Evolutionary conservation across 2,888 invertebrate genomes (phyloP).

Genomic region (Drosophila algonquin): DNA sequence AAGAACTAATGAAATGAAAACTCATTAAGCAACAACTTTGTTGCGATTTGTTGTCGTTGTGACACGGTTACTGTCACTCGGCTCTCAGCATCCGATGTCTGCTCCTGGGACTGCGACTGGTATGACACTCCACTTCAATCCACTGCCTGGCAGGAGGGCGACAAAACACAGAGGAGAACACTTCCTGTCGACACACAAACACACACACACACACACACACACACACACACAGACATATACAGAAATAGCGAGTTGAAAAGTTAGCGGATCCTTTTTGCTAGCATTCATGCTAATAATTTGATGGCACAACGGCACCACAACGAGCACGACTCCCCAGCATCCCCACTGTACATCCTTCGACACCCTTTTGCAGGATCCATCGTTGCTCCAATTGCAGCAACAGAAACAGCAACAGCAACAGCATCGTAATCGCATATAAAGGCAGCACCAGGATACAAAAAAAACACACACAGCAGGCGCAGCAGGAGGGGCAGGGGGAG

Average conservation of each 20-base stretch:
- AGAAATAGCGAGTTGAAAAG: constrained; percentile 7
- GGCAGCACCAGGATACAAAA: constrained; percentile 2
- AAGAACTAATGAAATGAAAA: constrained; percentile 50
- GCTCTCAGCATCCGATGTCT: constrained; percentile 63
- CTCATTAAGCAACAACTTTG: constrained; percentile 64
- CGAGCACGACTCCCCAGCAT: constrained; percentile 37
- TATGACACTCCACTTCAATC: constrained; percentile 29
- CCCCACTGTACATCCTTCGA: constrained; percentile 18
- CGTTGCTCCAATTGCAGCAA: constrained; percentile 6
- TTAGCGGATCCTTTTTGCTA: constrained; percentile 61
- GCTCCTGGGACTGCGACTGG: constrained; percentile 38
- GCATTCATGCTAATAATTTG: constrained; percentile 80
- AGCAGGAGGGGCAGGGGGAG: constrained; percentile 12
- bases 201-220: neutral
- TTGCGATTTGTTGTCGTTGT: constrained; percentile 42
- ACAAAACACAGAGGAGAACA: constrained; percentile 23
- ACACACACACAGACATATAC: constrained; percentile 12
- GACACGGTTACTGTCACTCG: constrained; percentile 39
- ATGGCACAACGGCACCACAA: constrained; percentile 46
- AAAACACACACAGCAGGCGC: constrained; percentile 1
- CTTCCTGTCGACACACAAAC: constrained; percentile 56
- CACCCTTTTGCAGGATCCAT: neutral
- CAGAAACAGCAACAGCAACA: constrained; percentile 5
- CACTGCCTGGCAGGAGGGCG: constrained; percentile 7
- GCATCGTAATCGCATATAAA: constrained; percentile 10